Evolutionary conservation across 2,113 vertebrate species (phyloP), one percentile per base, ranked within the genome.

Genomic region (Protomyctophum bolini): DNA sequence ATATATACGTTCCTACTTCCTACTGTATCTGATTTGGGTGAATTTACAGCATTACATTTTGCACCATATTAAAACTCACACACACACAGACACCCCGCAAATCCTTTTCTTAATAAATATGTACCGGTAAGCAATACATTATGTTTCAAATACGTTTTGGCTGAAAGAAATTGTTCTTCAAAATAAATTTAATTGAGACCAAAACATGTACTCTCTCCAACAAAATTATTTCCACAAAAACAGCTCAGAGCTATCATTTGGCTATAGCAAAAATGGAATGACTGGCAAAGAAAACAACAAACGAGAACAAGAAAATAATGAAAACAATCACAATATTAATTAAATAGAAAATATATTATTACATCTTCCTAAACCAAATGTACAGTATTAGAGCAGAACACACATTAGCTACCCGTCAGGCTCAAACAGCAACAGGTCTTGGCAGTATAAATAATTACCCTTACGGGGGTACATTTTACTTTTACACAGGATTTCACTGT

Each of bases 141-240:
- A 21, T 21, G 21, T 21, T 21, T 21, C 21, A 21, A 21, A 21
- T 21, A 21, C 1, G 21, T 21, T 21, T 21, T 21, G 21, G 15
- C 15, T 75, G 67, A 82, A 49, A 58, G 21, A 71, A 75, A 1
- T 6, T 5, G 14, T 79, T 81, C 41, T 70, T 66, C 33, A 62
- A 77, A 47, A 70, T 8, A 73, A 63, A 86, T 41, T 89, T 91
- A 85, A 79, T 87, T 6, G 51, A 79, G 10, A 75, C 52, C 65
- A 51, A 72, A 80, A 68, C 54, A 45, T 15, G 52, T 59, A 54
- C 12, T 63, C 70, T 50, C 8, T 68, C n/a, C 79, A 66, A 79
- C 63, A 81, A 76, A 82, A 48, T 29, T 45, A 21, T 57, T 47
- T 10, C 33, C 45, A 70, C 15, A 76, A 41, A 62, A 70, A 84